A percentile compares a stretch with the other conserved stretches of the same genome.
Conservation (phyloP, 2,888 invertebrate species). For the Pilophorus perplexus region DNA sequence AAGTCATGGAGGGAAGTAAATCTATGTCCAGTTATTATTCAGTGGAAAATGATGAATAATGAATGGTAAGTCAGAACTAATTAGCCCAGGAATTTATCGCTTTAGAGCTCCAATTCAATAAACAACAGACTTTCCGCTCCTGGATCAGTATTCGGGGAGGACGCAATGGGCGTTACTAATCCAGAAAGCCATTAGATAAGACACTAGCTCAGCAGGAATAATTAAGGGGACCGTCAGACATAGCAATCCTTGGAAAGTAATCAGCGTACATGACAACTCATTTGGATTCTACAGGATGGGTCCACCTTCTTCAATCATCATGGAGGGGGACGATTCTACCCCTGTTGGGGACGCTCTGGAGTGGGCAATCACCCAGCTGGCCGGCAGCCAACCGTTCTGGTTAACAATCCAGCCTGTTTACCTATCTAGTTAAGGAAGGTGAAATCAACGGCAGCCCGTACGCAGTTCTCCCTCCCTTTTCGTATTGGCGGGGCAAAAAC, state of each 20-base stretch:
- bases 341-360: no score
- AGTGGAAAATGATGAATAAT: no score
- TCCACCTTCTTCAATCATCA: slow-evolving; percentile 18
- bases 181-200: not conserved
- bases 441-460: slow-evolving; percentile 22
- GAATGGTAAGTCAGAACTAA: no score
- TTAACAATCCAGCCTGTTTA: slow-evolving; percentile 39
- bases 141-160: no score
- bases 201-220: not conserved
- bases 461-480: not conserved
- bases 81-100: no score
- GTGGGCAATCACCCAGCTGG: slow-evolving; percentile 34
- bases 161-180: no score
- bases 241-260: not conserved
- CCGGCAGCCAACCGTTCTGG: slow-evolving; percentile 25
- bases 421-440: slow-evolving; percentile 31
- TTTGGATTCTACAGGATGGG: slow-evolving; percentile 8
- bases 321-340: slow-evolving; percentile 2
- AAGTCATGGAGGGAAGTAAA: no score
- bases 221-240: not conserved
- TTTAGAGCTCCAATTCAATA: no score
- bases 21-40: no score
- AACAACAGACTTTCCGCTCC: no score
- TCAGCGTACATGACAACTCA: slow-evolving; percentile 18
- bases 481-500: not conserved